A percentile compares a stretch with the other conserved stretches of the same genome.
Evolutionary conservation across 2,797 vertebrate species (phyloP).

Genomic region (Melanotaenia parkinsoni): DNA sequence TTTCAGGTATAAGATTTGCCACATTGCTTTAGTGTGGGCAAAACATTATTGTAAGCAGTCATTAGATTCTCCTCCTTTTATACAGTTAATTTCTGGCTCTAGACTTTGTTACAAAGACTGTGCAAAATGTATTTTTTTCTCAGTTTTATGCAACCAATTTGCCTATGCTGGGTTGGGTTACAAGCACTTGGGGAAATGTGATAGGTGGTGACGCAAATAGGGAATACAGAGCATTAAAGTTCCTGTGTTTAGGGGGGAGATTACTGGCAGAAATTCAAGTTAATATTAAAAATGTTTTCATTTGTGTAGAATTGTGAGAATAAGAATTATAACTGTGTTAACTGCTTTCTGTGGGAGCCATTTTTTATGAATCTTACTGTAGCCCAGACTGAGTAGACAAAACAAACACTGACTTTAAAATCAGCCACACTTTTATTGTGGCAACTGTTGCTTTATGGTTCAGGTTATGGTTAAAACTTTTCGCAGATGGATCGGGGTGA

Average conservation of each 20-base stretch:
- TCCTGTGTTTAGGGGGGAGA: neutral
- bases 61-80: slow-evolving; percentile 39
- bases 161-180: slow-evolving; percentile 10
- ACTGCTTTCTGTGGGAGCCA: neutral
- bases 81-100: slow-evolving; percentile 36
- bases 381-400: neutral
- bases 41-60: slow-evolving; percentile 34
- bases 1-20: slow-evolving; percentile 40
- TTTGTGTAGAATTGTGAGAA: neutral
- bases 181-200: slow-evolving; percentile 9
- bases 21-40: slow-evolving; percentile 28
- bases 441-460: neutral
- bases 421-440: neutral
- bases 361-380: neutral
- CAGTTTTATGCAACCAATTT: slow-evolving; percentile 28
- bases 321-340: neutral
- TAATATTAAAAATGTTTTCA: neutral
- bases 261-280: neutral
- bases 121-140: slow-evolving; percentile 8
- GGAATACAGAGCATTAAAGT: neutral
- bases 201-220: slow-evolving; percentile 5
- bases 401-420: neutral
- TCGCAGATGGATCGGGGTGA: neutral
- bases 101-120: slow-evolving; percentile 12
- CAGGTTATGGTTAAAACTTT: neutral